These are phyloP conservation scores for Drosophila burlai DNA, from an alignment of 1,140 invertebrate genomes.

Conservation along the genomic window DNA sequence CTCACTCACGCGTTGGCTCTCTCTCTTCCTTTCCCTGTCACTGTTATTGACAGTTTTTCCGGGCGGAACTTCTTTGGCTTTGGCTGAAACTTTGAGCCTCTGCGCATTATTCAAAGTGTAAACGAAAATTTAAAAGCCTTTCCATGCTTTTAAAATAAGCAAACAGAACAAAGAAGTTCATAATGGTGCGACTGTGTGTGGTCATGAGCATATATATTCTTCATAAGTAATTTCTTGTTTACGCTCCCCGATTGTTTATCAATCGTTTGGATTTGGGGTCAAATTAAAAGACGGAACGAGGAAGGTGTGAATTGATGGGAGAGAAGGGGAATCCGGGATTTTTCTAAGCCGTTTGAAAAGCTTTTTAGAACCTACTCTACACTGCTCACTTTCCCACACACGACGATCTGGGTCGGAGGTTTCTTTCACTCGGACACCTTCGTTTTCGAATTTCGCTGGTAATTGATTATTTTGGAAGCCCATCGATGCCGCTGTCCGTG, in stretches of 20 bases:
- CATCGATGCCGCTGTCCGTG: conserved; percentile 34
- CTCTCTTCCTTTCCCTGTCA: not conserved
- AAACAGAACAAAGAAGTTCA: conserved; percentile 41
- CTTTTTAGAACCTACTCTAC: conserved; percentile 35
- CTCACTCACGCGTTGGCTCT: not conserved
- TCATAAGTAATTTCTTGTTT: conserved; percentile 41
- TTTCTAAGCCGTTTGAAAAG: conserved; percentile 28
- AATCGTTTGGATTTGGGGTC: conserved; percentile 20
- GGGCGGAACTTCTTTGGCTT: conserved; percentile 19
- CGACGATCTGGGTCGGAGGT: conserved; percentile 31
- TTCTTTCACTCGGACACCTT: conserved; percentile 43
- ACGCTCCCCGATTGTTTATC: conserved; percentile 42
- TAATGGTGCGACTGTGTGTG: conserved; percentile 15
- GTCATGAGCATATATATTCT: conserved; percentile 14
- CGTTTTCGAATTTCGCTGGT: conserved; percentile 35
- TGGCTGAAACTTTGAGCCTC: not conserved
- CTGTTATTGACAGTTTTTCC: conserved; percentile 3
- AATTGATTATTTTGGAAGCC: conserved; percentile 58
- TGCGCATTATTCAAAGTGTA: conserved; percentile 23
- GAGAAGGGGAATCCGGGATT: not conserved
- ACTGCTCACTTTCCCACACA: conserved; percentile 50
- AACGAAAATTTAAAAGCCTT: conserved; percentile 50
- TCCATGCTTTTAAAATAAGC: conserved; percentile 40
- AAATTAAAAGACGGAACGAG: conserved; percentile 21
- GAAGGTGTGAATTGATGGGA: conserved; percentile 26